Percentiles rank a stretch among this genome's conserved stretches.
These are phyloP conservation scores for Scaptomyza flava DNA, from an alignment of 2,888 invertebrate genomes.

Conservation along the genomic window DNA sequence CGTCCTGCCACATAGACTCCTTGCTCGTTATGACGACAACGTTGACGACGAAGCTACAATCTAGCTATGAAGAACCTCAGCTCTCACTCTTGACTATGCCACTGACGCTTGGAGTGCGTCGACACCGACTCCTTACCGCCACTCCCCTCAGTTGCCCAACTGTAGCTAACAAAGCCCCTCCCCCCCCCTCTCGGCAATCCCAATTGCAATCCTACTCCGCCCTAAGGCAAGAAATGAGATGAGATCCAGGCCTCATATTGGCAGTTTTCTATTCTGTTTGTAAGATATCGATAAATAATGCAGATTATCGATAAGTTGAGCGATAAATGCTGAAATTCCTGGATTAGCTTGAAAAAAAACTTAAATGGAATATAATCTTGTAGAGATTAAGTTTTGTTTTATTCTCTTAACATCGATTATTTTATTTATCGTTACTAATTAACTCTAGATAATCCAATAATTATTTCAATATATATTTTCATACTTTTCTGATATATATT, in stretches of 20 bases:
- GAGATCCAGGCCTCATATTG: background rate
- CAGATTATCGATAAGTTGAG: background rate
- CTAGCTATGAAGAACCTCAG: slow-evolving; percentile 24
- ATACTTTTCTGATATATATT: too few species aligned
- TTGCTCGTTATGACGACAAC: slow-evolving; percentile 61
- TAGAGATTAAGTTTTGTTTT: too few species aligned
- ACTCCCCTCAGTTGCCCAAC: background rate
- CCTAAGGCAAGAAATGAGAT: too few species aligned
- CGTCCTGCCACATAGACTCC: slow-evolving; percentile 51
- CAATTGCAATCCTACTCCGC: too few species aligned
- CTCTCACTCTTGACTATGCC: slow-evolving; percentile 5
- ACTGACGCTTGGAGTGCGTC: slow-evolving; percentile 69
- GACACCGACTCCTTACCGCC: slow-evolving; percentile 61
- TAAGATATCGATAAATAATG: background rate
- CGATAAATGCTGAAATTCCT: background rate
- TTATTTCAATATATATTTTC: too few species aligned
- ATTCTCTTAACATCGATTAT: too few species aligned
- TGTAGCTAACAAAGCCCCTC: background rate
- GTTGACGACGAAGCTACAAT: slow-evolving; percentile 55
- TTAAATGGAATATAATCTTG: too few species aligned
- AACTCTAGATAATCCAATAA: too few species aligned
- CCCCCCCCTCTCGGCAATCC: too few species aligned
- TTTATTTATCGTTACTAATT: too few species aligned
- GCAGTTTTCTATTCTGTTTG: background rate
- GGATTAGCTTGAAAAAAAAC: too few species aligned